Evolutionary conservation across 2,888 invertebrate genomes (phyloP), one percentile per base, ranked within the genome.

Genomic region (Barypeithes pellucidus): DNA sequence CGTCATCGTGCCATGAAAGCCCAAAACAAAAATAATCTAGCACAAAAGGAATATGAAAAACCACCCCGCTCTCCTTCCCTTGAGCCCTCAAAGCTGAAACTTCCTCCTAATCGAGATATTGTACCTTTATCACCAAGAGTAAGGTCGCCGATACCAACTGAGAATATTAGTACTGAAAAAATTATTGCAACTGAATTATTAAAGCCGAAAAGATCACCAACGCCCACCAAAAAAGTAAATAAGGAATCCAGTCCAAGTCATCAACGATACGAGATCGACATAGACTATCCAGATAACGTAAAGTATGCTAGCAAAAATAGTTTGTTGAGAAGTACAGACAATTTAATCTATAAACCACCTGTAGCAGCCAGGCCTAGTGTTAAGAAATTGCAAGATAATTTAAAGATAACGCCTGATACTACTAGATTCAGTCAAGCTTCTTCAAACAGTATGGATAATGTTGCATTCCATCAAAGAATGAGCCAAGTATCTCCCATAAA

Each of bases 101-200:
- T 86, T 41, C 85, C 86, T 0, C 76, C 81, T 8, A 85, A 86
- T 75, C 79, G 86, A 68, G 85, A 86, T 67, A 83, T 83, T 57
- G 77, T 82, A 11, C 83, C 84, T 50, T 77, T 84, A 41, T 83
- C 84, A 66, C 85, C 86, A 5, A 79, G 86, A 63, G 79, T 86
- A 20, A 83, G 80, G 74, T 86, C 86, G n/a, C 86, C 86, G 0
- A 82, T 86, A 68, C 85, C 86, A 3, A 80, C 81, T 65, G 80
- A 82, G 57, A 80, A 81, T 75, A 78, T 85, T 7, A 84, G 85
- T 72, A 83, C 86, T 1, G 85, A 86, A 70, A 85, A 85, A 77
- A 81, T 85, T 16, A 85, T 86, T 62, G 85, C 85, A 3, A 86
- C 85, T 0, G 85, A 86, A 77, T 78, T 86, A 11, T 68, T 86